These are phyloP conservation scores for Hormiphora californensis DNA, from an alignment of 37 sponge, comb jelly and placozoan genomes.

Conservation along the genomic window DNA sequence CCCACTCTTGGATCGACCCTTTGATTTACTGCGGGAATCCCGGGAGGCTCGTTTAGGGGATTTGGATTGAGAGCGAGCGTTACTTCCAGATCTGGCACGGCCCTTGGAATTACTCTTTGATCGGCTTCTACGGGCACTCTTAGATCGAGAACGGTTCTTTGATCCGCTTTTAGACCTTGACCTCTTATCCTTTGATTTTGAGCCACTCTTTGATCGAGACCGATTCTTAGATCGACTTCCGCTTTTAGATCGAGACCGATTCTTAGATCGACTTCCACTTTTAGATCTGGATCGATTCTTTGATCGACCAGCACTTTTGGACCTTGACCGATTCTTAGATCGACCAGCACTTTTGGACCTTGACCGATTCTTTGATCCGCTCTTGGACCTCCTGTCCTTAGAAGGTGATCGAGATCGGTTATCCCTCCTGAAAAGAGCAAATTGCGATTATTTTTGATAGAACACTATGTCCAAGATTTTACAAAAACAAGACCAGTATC, in stretches of 20 bases:
- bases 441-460: too few species aligned
- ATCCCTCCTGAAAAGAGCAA: too few species aligned
- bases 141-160: background rate
- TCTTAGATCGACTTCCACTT: background rate
- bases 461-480: too few species aligned
- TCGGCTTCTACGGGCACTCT: background rate
- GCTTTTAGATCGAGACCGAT: background rate
- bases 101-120: too few species aligned
- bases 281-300: constrained; percentile 10
- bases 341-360: background rate
- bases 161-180: constrained; percentile 5
- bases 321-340: background rate
- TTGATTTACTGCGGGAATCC: too few species aligned
- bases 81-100: too few species aligned
- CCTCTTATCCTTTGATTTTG: background rate
- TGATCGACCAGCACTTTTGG: background rate
- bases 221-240: background rate
- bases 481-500: too few species aligned
- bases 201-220: background rate
- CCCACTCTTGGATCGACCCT: too few species aligned
- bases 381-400: constrained; percentile 23
- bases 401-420: too few species aligned
- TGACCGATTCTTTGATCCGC: background rate
- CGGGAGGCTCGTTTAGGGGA: too few species aligned
- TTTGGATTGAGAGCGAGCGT: too few species aligned